These are phyloP conservation scores for Antedon mediterranea DNA, from an alignment of 53 echinoderm and acorn worm genomes.

Conservation along the genomic window DNA sequence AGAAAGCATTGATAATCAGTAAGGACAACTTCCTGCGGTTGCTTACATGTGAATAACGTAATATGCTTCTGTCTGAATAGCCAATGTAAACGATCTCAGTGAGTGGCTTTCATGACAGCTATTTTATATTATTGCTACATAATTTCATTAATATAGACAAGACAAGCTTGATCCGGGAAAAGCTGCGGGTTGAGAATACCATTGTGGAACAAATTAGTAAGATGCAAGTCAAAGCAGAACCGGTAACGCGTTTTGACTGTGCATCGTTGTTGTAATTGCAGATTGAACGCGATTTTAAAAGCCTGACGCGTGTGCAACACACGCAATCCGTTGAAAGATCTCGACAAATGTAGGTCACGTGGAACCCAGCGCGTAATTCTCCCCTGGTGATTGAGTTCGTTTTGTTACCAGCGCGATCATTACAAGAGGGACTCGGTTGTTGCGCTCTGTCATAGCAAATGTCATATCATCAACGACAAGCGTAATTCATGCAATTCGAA, in stretches of 20 bases:
- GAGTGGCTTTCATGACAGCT: neutral
- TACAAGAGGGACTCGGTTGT: neutral
- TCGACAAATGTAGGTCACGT: neutral
- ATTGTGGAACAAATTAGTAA: neutral
- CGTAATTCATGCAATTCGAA: neutral
- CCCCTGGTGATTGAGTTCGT: neutral
- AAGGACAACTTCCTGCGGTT: neutral
- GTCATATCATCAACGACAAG: neutral
- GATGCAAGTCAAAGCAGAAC: neutral
- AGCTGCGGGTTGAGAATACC: neutral
- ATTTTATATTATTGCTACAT: neutral
- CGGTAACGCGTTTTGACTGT: neutral
- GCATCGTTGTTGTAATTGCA: neutral
- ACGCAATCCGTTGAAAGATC: neutral
- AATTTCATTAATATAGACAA: slow-evolving; percentile 1
- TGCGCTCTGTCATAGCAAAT: neutral
- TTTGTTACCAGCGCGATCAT: neutral
- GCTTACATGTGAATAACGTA: neutral
- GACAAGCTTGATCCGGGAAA: neutral
- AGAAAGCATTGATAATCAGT: neutral
- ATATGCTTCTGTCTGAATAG: neutral
- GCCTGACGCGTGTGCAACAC: neutral
- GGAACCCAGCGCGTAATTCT: neutral
- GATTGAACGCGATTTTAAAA: neutral
- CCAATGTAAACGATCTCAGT: neutral